Evolutionary conservation across 2,797 vertebrate species (phyloP).

Genomic region (Microchirus variegatus): DNA sequence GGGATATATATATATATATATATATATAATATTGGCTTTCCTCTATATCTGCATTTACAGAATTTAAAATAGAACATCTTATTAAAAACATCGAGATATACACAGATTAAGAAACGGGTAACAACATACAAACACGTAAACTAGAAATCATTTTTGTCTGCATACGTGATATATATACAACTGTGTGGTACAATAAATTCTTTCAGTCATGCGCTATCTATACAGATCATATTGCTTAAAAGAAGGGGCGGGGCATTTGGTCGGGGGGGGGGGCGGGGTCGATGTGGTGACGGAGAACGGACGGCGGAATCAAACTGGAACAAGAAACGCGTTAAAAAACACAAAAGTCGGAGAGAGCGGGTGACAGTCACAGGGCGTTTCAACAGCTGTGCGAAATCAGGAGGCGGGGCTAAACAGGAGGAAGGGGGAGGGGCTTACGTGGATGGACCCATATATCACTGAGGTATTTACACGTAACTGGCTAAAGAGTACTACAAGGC

Average conservation of each 20-base stretch:
- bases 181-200: conserved; percentile 96
- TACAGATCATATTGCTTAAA: conserved; percentile 99
- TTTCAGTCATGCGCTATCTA: conserved; percentile 99
- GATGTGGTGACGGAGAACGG: conserved; percentile 75
- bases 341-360: conserved; percentile 53
- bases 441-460: conserved; percentile 95
- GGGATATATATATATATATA: conserved; percentile 72
- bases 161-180: conserved; percentile 97
- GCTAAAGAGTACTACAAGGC: conserved; percentile 97
- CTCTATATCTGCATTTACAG: conserved; percentile 99
- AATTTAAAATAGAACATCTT: conserved; percentile 99
- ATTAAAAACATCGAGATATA: conserved; percentile 99
- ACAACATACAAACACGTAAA: conserved; percentile 99
- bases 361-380: conserved; percentile 70
- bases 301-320: conserved; percentile 42
- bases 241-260: conserved; percentile 86
- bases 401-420: conserved; percentile 49
- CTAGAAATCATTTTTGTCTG: conserved; percentile 97
- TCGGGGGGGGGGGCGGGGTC: conserved; percentile 65
- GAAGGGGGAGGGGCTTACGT: conserved; percentile 80
- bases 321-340: conserved; percentile 1
- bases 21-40: conserved; percentile 83
- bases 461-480: conserved; percentile 99
- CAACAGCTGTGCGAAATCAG: conserved; percentile 62
- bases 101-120: conserved; percentile 99